Evolutionary conservation across 2,888 invertebrate genomes (phyloP), one percentile per base, ranked within the genome.

Genomic region (Troilus luridus): DNA sequence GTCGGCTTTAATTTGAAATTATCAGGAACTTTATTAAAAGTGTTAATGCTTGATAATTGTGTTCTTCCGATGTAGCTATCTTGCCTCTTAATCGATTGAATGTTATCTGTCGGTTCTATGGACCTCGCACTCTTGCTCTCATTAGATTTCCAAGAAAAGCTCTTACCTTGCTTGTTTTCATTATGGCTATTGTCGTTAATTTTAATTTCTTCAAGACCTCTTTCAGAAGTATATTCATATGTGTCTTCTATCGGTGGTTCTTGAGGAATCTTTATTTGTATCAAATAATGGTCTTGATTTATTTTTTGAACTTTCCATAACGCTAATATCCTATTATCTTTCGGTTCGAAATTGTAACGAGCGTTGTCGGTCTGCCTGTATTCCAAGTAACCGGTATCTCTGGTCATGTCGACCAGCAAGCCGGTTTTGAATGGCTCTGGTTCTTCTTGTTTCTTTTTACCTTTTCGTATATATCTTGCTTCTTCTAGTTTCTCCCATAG

Each of bases 131-230:
- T 77, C 81, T 64, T 89, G 17, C 54, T 91, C 7, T 88, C 90
- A 17, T 81, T 64, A 59, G 62, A 21, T 90, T 85, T 91, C 91
- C 91, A 89, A n/a, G 88, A 14, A 56, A n/a, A 58, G 14, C 88
- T 67, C 54, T 81, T 91, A 77, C 62, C 81, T 67, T 90, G 85
- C 59, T 88, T 72, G 72, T 19, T 58, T 91, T 88, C 72, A 88
- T 62, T 67, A n/a, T 91, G 12, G 9, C 24, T 41, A 12, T 62
- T 11, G 27, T 91, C 88, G 17, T 88, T 72, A 41, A 81, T 64
- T 10, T 24, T 62, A 93, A 92, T 93, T 93, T 92, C 91, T 92
- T 93, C 92, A 27, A 93, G 88, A 10, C 93, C 93, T 58, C 85
- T 64, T 88, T 92, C 90, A 19, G 91, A 62, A 77, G 91, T 92